Base-by-base conservation (phyloP, 2,113 vertebrate genomes). In the Chinchilla lanigera region DNA sequence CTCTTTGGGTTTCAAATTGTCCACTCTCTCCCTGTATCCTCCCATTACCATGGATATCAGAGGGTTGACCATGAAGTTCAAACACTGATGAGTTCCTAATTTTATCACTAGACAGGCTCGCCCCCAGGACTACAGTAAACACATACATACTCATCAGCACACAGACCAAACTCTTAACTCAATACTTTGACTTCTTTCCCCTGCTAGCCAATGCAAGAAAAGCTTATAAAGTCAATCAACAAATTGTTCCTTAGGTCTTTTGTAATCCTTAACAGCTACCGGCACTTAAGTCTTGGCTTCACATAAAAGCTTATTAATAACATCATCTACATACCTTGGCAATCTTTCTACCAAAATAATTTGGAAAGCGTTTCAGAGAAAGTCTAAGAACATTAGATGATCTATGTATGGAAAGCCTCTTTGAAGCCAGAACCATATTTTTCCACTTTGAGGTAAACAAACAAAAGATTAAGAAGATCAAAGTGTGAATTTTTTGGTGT, bases 371-470 rank as follows among this genome's bases (percentile, higher is more conserved):
- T 98, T 99, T 99, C 89, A 99, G 98, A 33, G 99, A 99, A 80
- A 99, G 98, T 0, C 99, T 99, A 65, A 99, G 99, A 65, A 99
- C 99, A 0, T 99, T 99, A 65, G 99, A 99, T 78, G 98, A 99
- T 91, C 99, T 99, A 95, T 99, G 99, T 92, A 99, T 99, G 1
- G 99, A 99, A 58, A 99, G 99, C 90, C 9, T 99, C 98, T 99
- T 99, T 11, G 99, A 99, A 10, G 99, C 99, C 19, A 99, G 99
- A 87, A 99, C 99, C 99, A 99, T 99, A 98, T 99, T 99, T 98
- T 99, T 99, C 97, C 99, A 99, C 98, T 99, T 99, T 95, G 91
- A 97, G 98, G 81, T 33, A 98, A 98, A 47, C 58, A 98, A 94
- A 96, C 26, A 90, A n/a, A 71, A 33, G 47, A 50, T 50, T 50